A percentile compares a stretch with the other conserved stretches of the same genome.
Conservation (phyloP, 1,140 invertebrate genomes). For the Nephila pilipes region DNA sequence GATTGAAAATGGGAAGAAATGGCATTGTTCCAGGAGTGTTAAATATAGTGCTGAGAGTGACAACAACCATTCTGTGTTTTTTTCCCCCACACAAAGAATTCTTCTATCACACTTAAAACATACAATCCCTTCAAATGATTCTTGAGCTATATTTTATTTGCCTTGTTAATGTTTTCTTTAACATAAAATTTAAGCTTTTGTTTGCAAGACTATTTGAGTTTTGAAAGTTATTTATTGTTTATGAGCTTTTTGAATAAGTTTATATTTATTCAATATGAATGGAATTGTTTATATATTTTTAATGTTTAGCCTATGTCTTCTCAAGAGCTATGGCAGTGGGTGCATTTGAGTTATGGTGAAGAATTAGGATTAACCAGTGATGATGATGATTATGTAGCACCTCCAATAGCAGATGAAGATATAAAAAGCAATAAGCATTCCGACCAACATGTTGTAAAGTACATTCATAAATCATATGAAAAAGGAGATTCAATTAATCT, state of each 20-base stretch:
- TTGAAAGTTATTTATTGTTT: too few relatives aligned
- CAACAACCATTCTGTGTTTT: not conserved
- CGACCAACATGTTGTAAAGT: slow-evolving; percentile 41
- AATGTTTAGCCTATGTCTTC: slow-evolving; percentile 87
- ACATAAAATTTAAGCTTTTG: too few relatives aligned
- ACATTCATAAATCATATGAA: slow-evolving; percentile 39
- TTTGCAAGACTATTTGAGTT: too few relatives aligned
- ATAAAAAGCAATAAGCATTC: slow-evolving; percentile 38
- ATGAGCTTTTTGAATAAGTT: too few relatives aligned
- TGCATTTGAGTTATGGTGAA: slow-evolving; percentile 94
- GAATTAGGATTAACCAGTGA: slow-evolving; percentile 95
- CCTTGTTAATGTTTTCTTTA: not conserved
- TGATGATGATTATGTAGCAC: slow-evolving; percentile 87
- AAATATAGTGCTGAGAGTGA: not conserved
- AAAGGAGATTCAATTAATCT: slow-evolving; percentile 63
- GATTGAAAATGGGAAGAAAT: not conserved
- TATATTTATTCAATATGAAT: too few relatives aligned
- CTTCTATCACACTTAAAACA: not conserved
- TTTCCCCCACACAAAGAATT: not conserved
- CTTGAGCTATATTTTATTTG: not conserved
- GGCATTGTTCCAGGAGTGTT: slow-evolving; percentile 1
- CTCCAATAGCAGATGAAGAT: slow-evolving; percentile 79
- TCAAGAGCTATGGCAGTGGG: slow-evolving; percentile 94
- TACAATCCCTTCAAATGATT: not conserved
- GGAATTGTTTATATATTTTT: slow-evolving; percentile 77